A percentile compares a stretch with the other conserved stretches of the same genome.
Evolutionary conservation across 1,140 invertebrate species (phyloP).

Genomic region (Pseudomyrmex concolor): DNA sequence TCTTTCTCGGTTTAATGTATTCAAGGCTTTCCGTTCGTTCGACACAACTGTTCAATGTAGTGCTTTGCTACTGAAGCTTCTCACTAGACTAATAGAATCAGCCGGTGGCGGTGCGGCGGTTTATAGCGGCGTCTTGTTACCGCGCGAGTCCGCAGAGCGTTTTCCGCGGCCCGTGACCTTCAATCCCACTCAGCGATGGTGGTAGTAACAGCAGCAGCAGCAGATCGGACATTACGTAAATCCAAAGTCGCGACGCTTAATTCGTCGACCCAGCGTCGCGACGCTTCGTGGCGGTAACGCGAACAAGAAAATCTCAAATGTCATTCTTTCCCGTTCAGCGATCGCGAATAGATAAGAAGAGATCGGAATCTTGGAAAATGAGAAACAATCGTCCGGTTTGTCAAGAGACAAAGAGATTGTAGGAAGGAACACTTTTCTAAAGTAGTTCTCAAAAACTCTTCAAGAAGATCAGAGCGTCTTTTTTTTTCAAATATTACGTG

Average conservation of each 20-base stretch:
- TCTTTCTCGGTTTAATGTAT: background rate
- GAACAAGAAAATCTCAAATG: background rate
- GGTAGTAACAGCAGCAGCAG: conserved; percentile 14
- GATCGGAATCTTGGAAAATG: background rate
- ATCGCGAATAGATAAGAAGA: background rate
- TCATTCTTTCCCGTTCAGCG: conserved; percentile 31
- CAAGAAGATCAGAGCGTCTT: background rate
- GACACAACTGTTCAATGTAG: background rate
- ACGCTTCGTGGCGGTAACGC: background rate
- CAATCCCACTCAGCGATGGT: conserved; percentile 36
- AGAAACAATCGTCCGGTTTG: background rate
- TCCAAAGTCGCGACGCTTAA: conserved; percentile 55
- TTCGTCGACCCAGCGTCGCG: conserved; percentile 49
- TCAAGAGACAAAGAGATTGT: background rate
- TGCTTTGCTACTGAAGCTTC: conserved; percentile 5
- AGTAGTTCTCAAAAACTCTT: background rate
- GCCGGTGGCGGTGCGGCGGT: background rate
- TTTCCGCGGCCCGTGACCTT: conserved; percentile 62
- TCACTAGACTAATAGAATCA: conserved; percentile 36
- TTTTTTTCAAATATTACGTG: background rate
- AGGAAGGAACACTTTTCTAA: background rate
- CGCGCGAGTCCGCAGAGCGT: conserved; percentile 20
- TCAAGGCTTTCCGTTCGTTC: background rate
- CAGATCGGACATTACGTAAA: conserved; percentile 62
- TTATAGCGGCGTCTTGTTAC: conserved; percentile 30